Base-by-base conservation (phyloP, 2,888 invertebrate species). In the Tinea pellionella region DNA sequence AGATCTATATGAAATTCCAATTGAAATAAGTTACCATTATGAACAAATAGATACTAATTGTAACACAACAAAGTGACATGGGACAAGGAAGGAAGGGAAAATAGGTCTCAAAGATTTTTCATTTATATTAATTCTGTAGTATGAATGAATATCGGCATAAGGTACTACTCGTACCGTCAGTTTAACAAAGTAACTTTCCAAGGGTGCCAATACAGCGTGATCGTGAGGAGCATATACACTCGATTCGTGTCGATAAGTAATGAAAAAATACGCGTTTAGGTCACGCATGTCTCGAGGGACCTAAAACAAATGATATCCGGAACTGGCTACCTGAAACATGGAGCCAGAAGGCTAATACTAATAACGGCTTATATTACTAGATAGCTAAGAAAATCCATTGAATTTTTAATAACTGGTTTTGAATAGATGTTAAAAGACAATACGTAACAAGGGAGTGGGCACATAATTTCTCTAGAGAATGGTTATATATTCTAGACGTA, bases 381-480 rank as follows among this genome's bases (percentile, higher is more conserved):
- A n/a, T 24, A 57, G 32, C 13, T 29, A 32, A 24, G 32, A 57
- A n/a, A 16, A 16, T 57, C 2, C 16, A 12, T 6, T 15, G n/a
- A 30, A 57, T 6, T 57, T 32, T 57, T 57, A 57, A 57, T 32
- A 32, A 57, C 32, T 32, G 16, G 32, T 13, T 57, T 57, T 12
- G 30, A 57, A 57, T 57, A 15, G 57, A 57, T 32, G 13, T n/a
- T 57, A 32, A 57, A 57, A 57, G 7, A 57, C 57, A 57, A 57
- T 56, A 56, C n/a, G 56, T 16, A 18, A n/a, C 13, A n/a, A n/a
- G 12, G 8, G 32, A 7, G 9, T 32, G 15, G n/a, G 19, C 12
- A 19, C 37, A 30, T 75, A 77, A 80, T 80, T 81, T 79, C 74
- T 75, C 76, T 67, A 64, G 71, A 71, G 77, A 66, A 68, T 72